phyloP scores from a whole-genome alignment of 2,888 invertebrate genomes.

The Stenotaenia linearis region DNA sequence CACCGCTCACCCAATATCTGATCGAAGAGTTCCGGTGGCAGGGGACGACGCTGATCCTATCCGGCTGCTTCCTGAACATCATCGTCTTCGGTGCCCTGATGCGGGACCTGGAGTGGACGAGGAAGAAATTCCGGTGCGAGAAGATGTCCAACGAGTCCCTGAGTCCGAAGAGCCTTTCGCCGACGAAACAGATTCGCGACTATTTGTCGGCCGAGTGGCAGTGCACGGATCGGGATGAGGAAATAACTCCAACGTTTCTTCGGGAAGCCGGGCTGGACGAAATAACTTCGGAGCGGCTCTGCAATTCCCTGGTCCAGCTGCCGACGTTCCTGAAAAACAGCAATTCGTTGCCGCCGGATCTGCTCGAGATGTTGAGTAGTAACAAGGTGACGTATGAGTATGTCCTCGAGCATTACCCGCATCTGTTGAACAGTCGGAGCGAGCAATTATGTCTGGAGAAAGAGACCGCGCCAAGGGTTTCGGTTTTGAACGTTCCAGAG shows the following conservation, averaged over 20 bases:
- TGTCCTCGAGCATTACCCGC: slow-evolving; percentile 68
- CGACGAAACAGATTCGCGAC: slow-evolving; percentile 22
- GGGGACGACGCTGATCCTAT: slow-evolving; percentile 72
- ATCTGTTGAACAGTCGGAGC: slow-evolving; percentile 52
- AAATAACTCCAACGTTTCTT: no score
- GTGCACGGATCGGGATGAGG: no score
- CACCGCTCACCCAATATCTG: slow-evolving; percentile 68
- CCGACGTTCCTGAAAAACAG: slow-evolving; percentile 76
- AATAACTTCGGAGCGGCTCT: slow-evolving; percentile 38
- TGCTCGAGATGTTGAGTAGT: slow-evolving; percentile 64
- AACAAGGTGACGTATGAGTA: slow-evolving; percentile 65
- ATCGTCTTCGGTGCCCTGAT: slow-evolving; percentile 75
- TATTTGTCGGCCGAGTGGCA: no score
- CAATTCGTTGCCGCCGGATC: slow-evolving; percentile 70
- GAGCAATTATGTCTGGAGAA: not conserved
- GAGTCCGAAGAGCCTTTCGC: slow-evolving; percentile 28
- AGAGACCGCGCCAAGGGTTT: not conserved
- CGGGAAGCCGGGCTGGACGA: no score
- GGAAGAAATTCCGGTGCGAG: slow-evolving; percentile 47
- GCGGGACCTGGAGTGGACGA: slow-evolving; percentile 78
- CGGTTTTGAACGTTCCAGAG: not conserved
- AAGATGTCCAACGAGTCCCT: slow-evolving; percentile 35
- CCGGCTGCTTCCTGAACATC: slow-evolving; percentile 72
- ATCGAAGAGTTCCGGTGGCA: slow-evolving; percentile 71
- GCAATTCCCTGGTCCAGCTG: slow-evolving; percentile 67